Base-by-base conservation (phyloP, 2,888 invertebrate species). In the Volucella inflata region DNA sequence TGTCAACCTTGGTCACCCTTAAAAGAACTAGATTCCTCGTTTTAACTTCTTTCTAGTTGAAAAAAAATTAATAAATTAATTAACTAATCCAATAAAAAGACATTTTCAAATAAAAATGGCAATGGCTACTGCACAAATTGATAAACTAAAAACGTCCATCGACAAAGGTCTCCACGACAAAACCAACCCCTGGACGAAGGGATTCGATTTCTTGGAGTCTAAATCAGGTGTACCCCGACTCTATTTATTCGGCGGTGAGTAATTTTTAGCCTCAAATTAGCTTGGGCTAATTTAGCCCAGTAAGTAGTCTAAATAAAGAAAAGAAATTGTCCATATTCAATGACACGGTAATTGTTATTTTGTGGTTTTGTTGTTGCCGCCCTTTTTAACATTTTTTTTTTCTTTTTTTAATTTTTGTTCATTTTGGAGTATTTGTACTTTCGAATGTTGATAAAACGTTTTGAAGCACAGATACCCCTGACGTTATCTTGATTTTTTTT, bases 221-320 rank as follows among this genome's bases (percentile, higher is more conserved):
- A 95, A 95, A 91, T 95, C 95, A 88, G 96, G 96, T 89, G 92
- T 97, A 64, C 95, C 95, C 90, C 94, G 97, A 88, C 91, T 95
- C 36, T 96, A 97, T 91, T 88, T 97, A 88, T 96, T 96, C 92
- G 90, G 95, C 88, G 97, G 97, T 97, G 93, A 94, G 95, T 91
- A 71, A 57, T 76, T 46, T 46, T 36, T 36, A 4, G 11, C 12
- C 11, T 16, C 40, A 40, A 17, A 44, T 50, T 46, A 30, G 12
- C 42, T 14, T 48, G n/a, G 2, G 12, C n/a, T 12, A n/a, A 44
- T 51, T 53, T 8, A 9, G 12, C 14, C 14, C 42, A 21, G 12
- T 36, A 8, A 50, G 17, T 65, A 48, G 16, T 11, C 21, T 30
- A 10, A 36, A 3, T 59, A 17, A n/a, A 8, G 21, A 30, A 1